Evolutionary conservation across 2,113 vertebrate genomes (phyloP), one percentile per base, ranked within the genome.

Genomic region (Cariama cristata): DNA sequence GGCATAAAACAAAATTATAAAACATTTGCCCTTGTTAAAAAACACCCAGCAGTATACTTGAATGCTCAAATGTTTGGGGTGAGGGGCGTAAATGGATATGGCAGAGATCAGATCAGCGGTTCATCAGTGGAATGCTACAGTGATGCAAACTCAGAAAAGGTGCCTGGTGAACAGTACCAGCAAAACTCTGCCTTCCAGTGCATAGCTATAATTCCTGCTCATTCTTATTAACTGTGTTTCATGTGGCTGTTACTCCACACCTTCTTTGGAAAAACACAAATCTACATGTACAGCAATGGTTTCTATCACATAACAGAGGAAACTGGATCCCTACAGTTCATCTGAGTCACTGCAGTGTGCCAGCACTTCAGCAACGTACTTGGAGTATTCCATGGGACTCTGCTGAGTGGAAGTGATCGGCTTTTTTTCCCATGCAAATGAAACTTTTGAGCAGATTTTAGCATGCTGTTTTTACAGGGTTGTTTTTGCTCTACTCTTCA

Each of bases 21-120:
- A 88, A 90, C 19, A 23, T 60, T 86, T 79, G 2, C 13, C 52
- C 13, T 33, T 2, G 21, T 68, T 90, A 71, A 72, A 92, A 92
- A 59, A 1, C 4, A 55, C n/a, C 38, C 13, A 20, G 8, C 42
- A 59, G 18, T 56, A 30, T 27, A 49, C 12, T 68, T 68, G 60
- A 27, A 60, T 8, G 2, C 14, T 63, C 19, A 14, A 4, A 21
- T 15, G 10, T 44, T n/a, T 2, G 3, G 2, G 11, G 13, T 14
- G 4, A 11, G 5, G 5, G 20, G 9, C 26, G 32, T 28, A 83
- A 93, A 38, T 35, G 5, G 4, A 35, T 64, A 14, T 24, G 26
- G n/a, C 27, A 73, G 11, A 49, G 14, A 13, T 69, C 58, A 55
- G 24, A 12, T 30, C 12, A 50, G 16, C 24, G 21, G 16, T 32